Percentiles rank a stretch among this genome's conserved stretches.
Conservation (phyloP, 1,140 invertebrate species). For the Sipha flava region DNA sequence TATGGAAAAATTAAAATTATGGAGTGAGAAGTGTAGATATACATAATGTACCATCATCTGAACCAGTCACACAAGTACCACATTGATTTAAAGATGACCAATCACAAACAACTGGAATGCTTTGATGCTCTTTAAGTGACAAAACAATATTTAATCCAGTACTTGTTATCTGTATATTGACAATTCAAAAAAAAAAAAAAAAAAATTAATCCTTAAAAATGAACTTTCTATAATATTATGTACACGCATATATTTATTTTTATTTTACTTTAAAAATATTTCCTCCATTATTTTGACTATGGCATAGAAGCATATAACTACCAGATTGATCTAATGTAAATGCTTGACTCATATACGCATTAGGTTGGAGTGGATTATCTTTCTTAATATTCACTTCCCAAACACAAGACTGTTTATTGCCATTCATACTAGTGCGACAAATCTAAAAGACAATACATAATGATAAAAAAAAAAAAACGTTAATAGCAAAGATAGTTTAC, state of each 20-base stretch:
- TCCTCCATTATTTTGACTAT: slow-evolving; percentile 48
- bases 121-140: slow-evolving; percentile 51
- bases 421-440: slow-evolving; percentile 38
- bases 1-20: neutral
- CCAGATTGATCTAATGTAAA: slow-evolving; percentile 56
- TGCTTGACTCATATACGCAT: slow-evolving; percentile 4
- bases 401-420: slow-evolving; percentile 35
- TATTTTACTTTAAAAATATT: slow-evolving; percentile 53
- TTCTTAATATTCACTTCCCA: slow-evolving; percentile 36
- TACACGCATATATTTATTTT: neutral
- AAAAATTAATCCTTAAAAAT: neutral
- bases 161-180: slow-evolving; percentile 30
- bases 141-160: slow-evolving; percentile 42
- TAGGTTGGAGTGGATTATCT: neutral
- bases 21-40: slow-evolving; percentile 51
- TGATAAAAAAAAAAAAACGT: neutral
- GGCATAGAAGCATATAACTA: slow-evolving; percentile 51
- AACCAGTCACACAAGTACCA: slow-evolving; percentile 54
- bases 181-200: neutral
- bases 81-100: slow-evolving; percentile 58
- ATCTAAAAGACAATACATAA: slow-evolving; percentile 34
- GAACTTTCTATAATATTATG: too few species aligned
- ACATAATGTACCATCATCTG: slow-evolving; percentile 52
- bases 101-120: slow-evolving; percentile 52
- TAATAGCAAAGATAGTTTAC: slow-evolving; percentile 15